Base-by-base conservation (phyloP, 1,140 invertebrate species). In the Cydia splendana region DNA sequence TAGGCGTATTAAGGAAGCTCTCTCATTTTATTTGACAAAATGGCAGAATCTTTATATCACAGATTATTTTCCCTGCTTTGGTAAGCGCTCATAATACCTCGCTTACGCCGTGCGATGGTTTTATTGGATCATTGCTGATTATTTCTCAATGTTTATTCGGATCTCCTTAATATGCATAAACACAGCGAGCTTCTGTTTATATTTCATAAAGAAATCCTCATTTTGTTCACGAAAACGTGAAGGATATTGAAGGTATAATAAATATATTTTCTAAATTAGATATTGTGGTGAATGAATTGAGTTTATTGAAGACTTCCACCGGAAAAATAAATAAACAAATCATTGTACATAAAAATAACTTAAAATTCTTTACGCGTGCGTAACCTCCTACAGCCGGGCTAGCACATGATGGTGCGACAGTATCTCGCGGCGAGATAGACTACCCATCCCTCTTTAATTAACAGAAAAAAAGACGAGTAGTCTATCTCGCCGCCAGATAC, bases 61-160 rank as follows among this genome's bases (percentile, higher is more conserved):
- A 62, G 18, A 62, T 62, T 24, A 53, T 62, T 62, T 24, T 24
- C 57, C 57, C 20, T 20, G 57, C n/a, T 7, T 62, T 24, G 18
- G 20, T 62, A 62, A 62, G 20, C 18, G 57, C 57, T 62, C 57
- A 2, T 62, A 62, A 62, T 62, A 62, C 57, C 20, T 71, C 67
- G 30, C n/a, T 34, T 71, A 71, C 67, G 67, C 38, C 67, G 67
- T 71, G 67, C 38, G 67, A 38, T 30, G 65, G 28, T 67, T 38
- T 71, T 71, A 71, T 71, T 71, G 67, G 34, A 71, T 71, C 67
- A 71, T 71, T 42, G 34, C 67, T 71, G 67, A 71, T 71, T 71
- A 71, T 38, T 42, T 18, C 65, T 67, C 34, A 71, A 38, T 38
- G 67, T 71, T 71, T 38, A 71, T 71, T 71, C 34, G 67, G 67